These are phyloP conservation scores for Aphidoletes aphidimyza DNA, from an alignment of 2,888 invertebrate genomes.

Conservation along the genomic window DNA sequence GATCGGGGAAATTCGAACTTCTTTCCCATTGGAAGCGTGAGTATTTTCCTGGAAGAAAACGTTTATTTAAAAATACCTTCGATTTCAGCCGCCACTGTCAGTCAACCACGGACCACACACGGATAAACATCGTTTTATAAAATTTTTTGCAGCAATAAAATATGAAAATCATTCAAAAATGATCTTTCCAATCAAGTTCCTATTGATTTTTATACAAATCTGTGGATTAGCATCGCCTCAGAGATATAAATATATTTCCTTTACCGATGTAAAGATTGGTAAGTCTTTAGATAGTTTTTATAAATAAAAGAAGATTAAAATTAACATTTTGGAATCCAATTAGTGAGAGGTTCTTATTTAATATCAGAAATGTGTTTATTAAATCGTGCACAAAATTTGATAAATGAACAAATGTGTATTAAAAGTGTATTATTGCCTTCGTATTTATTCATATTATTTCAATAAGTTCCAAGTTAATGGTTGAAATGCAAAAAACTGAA, in stretches of 20 bases:
- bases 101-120: background rate
- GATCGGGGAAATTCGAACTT: background rate
- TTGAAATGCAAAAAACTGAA: background rate
- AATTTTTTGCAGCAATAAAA: background rate
- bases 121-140: background rate
- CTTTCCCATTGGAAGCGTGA: constrained; percentile 20
- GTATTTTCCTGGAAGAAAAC: background rate
- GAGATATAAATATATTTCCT: background rate
- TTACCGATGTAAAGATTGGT: background rate
- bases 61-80: background rate
- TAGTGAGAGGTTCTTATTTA: no score
- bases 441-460: no score
- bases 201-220: background rate
- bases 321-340: background rate
- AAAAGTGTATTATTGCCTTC: no score
- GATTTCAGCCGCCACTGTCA: background rate
- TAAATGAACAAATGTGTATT: no score
- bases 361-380: no score
- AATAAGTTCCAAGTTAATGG: no score
- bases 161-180: constrained; percentile 10
- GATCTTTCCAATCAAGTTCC: background rate
- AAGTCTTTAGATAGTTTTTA: background rate
- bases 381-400: no score
- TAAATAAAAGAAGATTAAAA: background rate
- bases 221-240: background rate